These are phyloP conservation scores for Tortricodes alternella DNA, from an alignment of 2,888 invertebrate genomes.

Conservation along the genomic window DNA sequence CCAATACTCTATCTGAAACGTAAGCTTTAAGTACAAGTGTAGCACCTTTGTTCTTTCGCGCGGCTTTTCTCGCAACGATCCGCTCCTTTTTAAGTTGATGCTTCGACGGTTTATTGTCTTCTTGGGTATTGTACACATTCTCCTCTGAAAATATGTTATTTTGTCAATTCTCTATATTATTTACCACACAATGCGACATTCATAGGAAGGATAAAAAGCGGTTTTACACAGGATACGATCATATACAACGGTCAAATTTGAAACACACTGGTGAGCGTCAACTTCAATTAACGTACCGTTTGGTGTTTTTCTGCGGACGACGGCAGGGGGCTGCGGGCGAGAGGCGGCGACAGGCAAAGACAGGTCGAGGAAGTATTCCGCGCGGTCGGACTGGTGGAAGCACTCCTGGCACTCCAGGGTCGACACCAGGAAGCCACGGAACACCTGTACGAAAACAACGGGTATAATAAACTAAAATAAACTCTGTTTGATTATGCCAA, in stretches of 20 bases:
- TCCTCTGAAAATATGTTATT: constrained; percentile 72
- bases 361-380: constrained; percentile 97
- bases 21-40: constrained; percentile 33
- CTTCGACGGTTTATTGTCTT: constrained; percentile 83
- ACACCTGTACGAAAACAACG: too few species aligned
- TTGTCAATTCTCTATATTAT: constrained; percentile 30
- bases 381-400: constrained; percentile 91
- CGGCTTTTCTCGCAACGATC: constrained; percentile 80
- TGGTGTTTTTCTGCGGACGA: constrained; percentile 78
- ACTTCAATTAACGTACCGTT: constrained; percentile 52
- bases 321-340: constrained; percentile 87
- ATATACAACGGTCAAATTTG: neutral
- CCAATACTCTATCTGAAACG: neutral
- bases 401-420: constrained; percentile 95
- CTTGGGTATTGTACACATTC: constrained; percentile 73
- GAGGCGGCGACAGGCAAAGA: constrained; percentile 93
- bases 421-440: constrained; percentile 96
- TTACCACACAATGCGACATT: constrained; percentile 15
- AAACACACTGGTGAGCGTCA: neutral
- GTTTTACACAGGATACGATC: neutral
- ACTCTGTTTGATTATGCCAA: too few species aligned
- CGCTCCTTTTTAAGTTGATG: constrained; percentile 86
- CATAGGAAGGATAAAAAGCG: neutral
- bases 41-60: constrained; percentile 77
- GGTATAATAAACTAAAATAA: too few species aligned